These are phyloP conservation scores for Novumbra hubbsi DNA, from an alignment of 2,797 vertebrate genomes.

Conservation along the genomic window DNA sequence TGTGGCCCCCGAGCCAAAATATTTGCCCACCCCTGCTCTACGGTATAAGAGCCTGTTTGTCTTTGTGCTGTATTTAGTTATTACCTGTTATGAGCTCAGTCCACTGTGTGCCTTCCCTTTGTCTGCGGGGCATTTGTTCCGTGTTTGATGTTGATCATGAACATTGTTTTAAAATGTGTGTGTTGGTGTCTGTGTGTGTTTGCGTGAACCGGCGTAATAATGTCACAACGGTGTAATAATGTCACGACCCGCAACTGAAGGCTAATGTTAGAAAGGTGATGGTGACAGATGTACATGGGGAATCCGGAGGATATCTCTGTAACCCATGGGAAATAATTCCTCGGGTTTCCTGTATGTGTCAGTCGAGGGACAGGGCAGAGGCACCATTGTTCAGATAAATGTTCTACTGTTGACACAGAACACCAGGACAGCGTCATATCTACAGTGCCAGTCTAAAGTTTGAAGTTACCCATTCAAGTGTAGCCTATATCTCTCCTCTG, in stretches of 20 bases:
- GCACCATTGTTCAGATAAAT: neutral
- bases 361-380: neutral
- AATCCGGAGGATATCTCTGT: neutral
- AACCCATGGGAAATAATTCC: neutral
- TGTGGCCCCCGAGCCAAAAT: too few species aligned
- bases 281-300: neutral
- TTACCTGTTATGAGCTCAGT: neutral
- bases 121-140: neutral
- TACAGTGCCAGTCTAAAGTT: too few species aligned
- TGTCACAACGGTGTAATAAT: neutral
- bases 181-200: neutral
- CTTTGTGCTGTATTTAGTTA: neutral
- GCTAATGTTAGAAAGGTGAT: neutral
- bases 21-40: too few species aligned
- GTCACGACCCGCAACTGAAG: neutral
- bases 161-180: neutral
- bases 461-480: too few species aligned
- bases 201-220: neutral
- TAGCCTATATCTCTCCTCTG: too few species aligned
- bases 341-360: neutral
- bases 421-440: too few species aligned
- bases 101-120: neutral
- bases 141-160: neutral
- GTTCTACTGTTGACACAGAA: neutral
- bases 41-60: neutral